Percentiles rank a stretch among this genome's conserved stretches.
Conservation (phyloP, 2,888 invertebrate genomes). For the Thyatira batis region DNA sequence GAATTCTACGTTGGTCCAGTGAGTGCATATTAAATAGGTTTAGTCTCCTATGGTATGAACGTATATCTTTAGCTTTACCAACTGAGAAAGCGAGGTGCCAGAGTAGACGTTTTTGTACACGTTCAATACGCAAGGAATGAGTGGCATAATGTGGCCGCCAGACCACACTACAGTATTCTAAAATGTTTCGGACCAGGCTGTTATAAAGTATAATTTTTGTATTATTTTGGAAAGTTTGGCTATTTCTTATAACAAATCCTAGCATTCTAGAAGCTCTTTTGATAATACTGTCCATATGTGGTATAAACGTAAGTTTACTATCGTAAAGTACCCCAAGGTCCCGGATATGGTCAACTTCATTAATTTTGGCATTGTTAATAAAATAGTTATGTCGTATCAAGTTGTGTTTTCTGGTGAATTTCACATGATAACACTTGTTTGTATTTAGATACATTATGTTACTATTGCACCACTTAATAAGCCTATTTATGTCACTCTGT, state of each 20-base stretch:
- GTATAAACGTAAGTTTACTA: too few relatives aligned
- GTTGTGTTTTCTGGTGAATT: neutral
- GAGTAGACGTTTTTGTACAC: constrained; percentile 5
- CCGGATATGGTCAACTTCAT: neutral
- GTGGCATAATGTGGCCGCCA: constrained; percentile 7
- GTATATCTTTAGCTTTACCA: neutral
- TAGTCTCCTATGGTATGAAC: neutral
- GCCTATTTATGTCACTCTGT: too few relatives aligned
- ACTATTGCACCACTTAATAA: too few relatives aligned
- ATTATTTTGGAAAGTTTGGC: neutral
- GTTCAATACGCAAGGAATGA: constrained; percentile 2
- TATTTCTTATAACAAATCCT: neutral
- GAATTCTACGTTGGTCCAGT: neutral
- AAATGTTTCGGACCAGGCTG: too few relatives aligned
- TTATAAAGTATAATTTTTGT: neutral
- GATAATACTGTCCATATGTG: neutral
- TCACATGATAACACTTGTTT: too few relatives aligned
- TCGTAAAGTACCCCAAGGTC: neutral
- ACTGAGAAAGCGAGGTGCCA: constrained; percentile 1
- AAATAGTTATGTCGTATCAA: neutral
- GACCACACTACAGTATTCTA: too few relatives aligned
- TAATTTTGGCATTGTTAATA: neutral
- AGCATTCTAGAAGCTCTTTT: too few relatives aligned
- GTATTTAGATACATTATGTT: too few relatives aligned
- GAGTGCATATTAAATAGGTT: neutral